phyloP scores from a whole-genome alignment of 2,888 invertebrate species.

The Cosmopolites sordidus region DNA sequence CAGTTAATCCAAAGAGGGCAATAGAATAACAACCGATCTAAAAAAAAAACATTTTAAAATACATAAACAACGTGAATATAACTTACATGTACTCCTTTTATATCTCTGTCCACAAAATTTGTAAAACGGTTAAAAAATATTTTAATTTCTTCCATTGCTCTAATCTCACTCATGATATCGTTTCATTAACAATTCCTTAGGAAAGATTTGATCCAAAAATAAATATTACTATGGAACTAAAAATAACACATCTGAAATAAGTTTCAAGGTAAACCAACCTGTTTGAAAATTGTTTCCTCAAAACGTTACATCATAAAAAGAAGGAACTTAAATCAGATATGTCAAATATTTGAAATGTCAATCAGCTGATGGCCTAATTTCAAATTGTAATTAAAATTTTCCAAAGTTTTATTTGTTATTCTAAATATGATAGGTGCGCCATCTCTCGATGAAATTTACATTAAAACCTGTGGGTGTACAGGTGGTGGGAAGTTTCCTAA shows the following conservation, averaged over 20 bases:
- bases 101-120: conserved; percentile 44
- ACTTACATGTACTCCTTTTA: conserved; percentile 45
- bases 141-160: conserved; percentile 36
- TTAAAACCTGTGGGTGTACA: too few species aligned
- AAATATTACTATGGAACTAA: conserved; percentile 9
- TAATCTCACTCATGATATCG: conserved; percentile 16
- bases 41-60: conserved; percentile 22
- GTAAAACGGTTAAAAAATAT: conserved; percentile 39
- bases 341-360: neutral
- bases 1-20: conserved; percentile 49
- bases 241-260: conserved; percentile 19
- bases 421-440: too few species aligned
- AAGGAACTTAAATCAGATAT: neutral
- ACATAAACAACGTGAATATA: conserved; percentile 8
- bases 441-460: too few species aligned
- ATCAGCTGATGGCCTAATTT: neutral
- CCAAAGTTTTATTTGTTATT: too few species aligned
- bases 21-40: conserved; percentile 55
- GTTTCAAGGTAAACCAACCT: conserved; percentile 10
- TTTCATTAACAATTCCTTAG: neutral
- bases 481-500: neutral
- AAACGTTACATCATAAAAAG: neutral
- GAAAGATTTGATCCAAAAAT: conserved; percentile 13
- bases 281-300: neutral
- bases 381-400: too few species aligned